Evolutionary conservation across 2,888 invertebrate species (phyloP).

Genomic region (Sarcophaga subvicina): DNA sequence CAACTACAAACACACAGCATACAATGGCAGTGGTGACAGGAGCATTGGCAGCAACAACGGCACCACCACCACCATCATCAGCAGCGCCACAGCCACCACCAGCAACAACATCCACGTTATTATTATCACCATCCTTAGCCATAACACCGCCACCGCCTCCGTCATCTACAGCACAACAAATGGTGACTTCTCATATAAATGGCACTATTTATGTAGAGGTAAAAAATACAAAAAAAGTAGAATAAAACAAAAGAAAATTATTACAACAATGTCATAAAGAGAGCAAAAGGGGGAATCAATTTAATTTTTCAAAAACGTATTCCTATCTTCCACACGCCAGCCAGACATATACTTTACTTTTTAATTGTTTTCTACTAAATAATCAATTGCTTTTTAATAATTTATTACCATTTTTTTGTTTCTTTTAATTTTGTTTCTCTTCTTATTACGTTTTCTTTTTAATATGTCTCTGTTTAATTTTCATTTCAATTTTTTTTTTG

Average conservation of each 20-base stretch:
- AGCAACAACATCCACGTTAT: constrained; percentile 37
- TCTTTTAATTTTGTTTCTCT: background rate
- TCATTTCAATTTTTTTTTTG: constrained; percentile 19
- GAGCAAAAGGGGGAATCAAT: constrained; percentile 22
- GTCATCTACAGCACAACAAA: constrained; percentile 41
- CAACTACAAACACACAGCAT: constrained; percentile 69
- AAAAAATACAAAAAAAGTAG: constrained; percentile 69
- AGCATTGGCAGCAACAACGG: constrained; percentile 65
- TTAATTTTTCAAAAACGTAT: background rate
- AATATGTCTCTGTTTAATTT: constrained; percentile 54
- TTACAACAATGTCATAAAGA: constrained; percentile 1
- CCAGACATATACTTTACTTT: background rate
- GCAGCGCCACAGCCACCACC: constrained; percentile 28
- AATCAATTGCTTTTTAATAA: background rate
- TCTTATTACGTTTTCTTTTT: constrained; percentile 2
- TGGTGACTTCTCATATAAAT: constrained; percentile 71
- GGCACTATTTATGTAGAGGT: constrained; percentile 77
- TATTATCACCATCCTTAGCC: constrained; percentile 9
- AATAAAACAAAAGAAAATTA: constrained; percentile 2
- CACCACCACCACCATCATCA: constrained; percentile 28
- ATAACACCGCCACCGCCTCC: constrained; percentile 22
- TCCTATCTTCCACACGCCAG: background rate
- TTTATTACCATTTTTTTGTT: background rate
- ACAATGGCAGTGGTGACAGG: constrained; percentile 69
- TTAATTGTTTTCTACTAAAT: background rate